Evolutionary conservation across 2,113 vertebrate species (phyloP).

Genomic region (Phyllostomus discolor): DNA sequence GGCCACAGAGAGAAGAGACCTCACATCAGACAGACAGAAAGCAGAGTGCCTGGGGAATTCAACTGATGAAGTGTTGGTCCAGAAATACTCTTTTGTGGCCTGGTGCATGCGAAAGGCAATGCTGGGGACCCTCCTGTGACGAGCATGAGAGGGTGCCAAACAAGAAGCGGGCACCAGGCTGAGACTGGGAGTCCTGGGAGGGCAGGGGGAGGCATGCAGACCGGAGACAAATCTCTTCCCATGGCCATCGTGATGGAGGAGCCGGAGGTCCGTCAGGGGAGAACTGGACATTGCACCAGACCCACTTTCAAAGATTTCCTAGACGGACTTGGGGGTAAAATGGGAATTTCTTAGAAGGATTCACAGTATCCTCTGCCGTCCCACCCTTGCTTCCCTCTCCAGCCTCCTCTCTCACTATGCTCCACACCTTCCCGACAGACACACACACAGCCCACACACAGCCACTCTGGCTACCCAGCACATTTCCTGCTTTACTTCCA

Average conservation of each 20-base stretch:
- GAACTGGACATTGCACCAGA: not conserved
- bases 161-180: not conserved
- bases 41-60: not conserved
- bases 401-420: too few species aligned
- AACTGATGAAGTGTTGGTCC: not conserved
- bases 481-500: not conserved
- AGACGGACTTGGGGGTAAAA: not conserved
- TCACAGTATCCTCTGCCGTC: not conserved
- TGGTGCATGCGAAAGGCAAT: not conserved
- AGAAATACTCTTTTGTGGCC: not conserved
- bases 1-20: not conserved
- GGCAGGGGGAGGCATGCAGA: not conserved
- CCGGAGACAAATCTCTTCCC: not conserved
- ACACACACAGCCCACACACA: not conserved
- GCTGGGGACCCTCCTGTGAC: not conserved
- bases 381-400: not conserved
- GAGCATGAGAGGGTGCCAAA: not conserved
- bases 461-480: not conserved
- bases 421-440: too few species aligned
- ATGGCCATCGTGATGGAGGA: accelerated
- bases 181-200: accelerated
- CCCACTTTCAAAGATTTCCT: not conserved
- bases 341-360: not conserved
- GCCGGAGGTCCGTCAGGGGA: not conserved
- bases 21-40: not conserved